These are phyloP conservation scores for Bruchidius siliquastri DNA, from an alignment of 2,888 invertebrate species.

Conservation along the genomic window DNA sequence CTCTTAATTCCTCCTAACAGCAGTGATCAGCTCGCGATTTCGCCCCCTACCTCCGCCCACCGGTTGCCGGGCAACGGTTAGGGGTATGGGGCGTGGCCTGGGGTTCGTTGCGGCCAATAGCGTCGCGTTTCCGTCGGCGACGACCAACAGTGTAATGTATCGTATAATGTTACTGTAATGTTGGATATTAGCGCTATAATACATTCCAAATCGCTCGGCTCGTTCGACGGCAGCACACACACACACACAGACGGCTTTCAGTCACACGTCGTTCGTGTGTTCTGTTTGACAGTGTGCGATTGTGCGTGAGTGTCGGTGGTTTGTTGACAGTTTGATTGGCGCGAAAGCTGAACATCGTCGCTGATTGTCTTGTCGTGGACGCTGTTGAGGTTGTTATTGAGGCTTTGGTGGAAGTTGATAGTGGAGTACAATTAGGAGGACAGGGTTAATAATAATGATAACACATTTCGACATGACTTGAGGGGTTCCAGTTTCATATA, in stretches of 20 bases:
- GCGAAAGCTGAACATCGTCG: not conserved
- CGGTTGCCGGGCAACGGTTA: conserved; percentile 37
- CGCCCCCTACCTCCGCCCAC: not conserved
- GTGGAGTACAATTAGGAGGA: not conserved
- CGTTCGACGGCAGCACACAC: conserved; percentile 40
- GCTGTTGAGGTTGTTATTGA: not conserved
- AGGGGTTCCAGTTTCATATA: too few species aligned
- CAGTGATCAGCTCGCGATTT: not conserved
- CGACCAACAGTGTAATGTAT: conserved; percentile 45
- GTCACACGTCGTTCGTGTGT: not conserved
- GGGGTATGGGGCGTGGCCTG: conserved; percentile 36
- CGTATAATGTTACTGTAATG: conserved; percentile 50
- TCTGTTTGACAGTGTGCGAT: not conserved
- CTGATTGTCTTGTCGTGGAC: not conserved
- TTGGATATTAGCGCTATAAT: conserved; percentile 49
- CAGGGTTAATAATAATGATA: not conserved
- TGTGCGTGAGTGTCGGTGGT: not conserved
- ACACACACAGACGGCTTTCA: not conserved
- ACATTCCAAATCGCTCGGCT: conserved; percentile 49
- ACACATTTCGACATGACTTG: too few species aligned
- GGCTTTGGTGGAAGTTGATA: not conserved
- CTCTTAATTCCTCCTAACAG: not conserved
- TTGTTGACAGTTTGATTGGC: not conserved
- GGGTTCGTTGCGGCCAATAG: conserved; percentile 38
- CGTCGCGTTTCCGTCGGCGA: conserved; percentile 35